Conservation (phyloP, 2,113 vertebrate genomes). For the Puntigrus tetrazona region DNA sequence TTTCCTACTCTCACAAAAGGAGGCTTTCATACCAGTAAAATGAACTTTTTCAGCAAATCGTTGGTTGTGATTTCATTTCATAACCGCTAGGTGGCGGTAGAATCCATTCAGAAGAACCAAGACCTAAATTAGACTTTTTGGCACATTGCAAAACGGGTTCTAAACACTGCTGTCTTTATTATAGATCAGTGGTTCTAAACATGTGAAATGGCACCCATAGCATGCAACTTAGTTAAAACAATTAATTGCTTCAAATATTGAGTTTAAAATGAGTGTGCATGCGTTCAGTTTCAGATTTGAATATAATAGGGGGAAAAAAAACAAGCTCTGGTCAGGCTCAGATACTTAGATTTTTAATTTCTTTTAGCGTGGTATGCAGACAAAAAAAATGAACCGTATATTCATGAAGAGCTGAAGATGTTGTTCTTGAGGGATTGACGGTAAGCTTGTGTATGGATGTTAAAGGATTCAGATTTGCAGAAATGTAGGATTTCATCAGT, state of each 20-base stretch:
- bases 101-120: neutral
- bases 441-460: neutral
- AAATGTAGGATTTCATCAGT: neutral
- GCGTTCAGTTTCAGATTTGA: neutral
- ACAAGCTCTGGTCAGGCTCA: neutral
- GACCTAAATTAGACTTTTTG: too few relatives aligned
- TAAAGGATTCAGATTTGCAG: neutral
- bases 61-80: neutral
- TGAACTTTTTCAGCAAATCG: neutral
- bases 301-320: neutral
- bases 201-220: too few relatives aligned
- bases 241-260: too few relatives aligned
- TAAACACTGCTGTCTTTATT: too few relatives aligned
- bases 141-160: too few relatives aligned
- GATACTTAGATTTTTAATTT: neutral
- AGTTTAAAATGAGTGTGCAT: neutral
- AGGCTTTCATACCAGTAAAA: constrained; percentile 14
- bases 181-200: too few relatives aligned
- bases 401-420: neutral
- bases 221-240: too few relatives aligned
- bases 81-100: neutral
- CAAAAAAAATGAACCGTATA: neutral
- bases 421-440: neutral
- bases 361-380: neutral
- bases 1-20: neutral